These are phyloP conservation scores for Drosophila stalkeri DNA, from an alignment of 2,888 invertebrate species.

Conservation along the genomic window DNA sequence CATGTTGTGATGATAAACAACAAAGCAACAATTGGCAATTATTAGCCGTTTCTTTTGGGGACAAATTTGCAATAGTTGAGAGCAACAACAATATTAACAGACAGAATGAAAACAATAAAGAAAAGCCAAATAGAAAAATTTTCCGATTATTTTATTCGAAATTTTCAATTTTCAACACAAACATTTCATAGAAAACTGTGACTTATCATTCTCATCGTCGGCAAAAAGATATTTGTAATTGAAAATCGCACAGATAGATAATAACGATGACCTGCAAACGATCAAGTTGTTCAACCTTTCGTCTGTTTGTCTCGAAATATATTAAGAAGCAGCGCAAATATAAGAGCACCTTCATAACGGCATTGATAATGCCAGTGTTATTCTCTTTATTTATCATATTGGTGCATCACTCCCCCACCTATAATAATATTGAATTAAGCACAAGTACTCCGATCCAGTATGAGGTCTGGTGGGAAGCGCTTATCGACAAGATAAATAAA, in stretches of 20 bases:
- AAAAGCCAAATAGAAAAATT: no score
- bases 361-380: slow-evolving; percentile 28
- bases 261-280: slow-evolving; percentile 5
- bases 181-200: slow-evolving; percentile 22
- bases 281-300: slow-evolving; percentile 13
- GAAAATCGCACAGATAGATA: neutral
- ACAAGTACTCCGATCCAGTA: slow-evolving; percentile 2
- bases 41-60: neutral
- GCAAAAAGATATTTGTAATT: neutral
- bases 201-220: slow-evolving; percentile 6
- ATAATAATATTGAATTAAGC: neutral
- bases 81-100: neutral
- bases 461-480: slow-evolving; percentile 32
- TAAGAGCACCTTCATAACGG: slow-evolving; percentile 14
- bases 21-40: neutral
- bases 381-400: slow-evolving; percentile 30
- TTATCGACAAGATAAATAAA: slow-evolving; percentile 17
- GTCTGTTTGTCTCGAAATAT: slow-evolving; percentile 29
- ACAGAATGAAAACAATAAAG: no score
- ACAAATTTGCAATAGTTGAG: neutral
- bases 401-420: slow-evolving; percentile 1
- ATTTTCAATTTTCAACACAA: slow-evolving; percentile 7
- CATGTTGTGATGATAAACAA: neutral
- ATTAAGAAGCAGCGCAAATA: slow-evolving; percentile 21
- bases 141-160: neutral